phyloP scores from a whole-genome alignment of 2,888 invertebrate species.

The Melangyna quadrimaculata region DNA sequence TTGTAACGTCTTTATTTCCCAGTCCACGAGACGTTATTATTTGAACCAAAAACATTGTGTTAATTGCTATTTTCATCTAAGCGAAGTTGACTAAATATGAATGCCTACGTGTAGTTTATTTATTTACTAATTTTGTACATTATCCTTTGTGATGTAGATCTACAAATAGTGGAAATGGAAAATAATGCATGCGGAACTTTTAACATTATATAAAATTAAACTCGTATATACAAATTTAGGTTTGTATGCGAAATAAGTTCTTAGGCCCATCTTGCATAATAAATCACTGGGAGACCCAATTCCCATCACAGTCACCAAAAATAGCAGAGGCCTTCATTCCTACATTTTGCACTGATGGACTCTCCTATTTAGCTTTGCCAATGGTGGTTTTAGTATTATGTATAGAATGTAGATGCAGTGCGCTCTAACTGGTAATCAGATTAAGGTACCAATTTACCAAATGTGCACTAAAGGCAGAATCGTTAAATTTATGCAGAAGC shows the following conservation, averaged over 20 bases:
- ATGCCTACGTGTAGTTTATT: too few relatives aligned
- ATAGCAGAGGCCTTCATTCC: not conserved
- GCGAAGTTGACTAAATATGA: too few relatives aligned
- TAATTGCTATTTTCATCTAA: too few relatives aligned
- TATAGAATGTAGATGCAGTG: slow-evolving; percentile 46
- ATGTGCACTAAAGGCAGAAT: slow-evolving; percentile 54
- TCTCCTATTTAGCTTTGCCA: not conserved
- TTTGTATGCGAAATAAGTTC: slow-evolving; percentile 41
- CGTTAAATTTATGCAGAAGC: slow-evolving; percentile 57
- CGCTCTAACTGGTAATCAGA: slow-evolving; percentile 64
- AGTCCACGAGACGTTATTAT: too few relatives aligned
- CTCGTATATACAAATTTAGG: not conserved
- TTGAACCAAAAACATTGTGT: too few relatives aligned
- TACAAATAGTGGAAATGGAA: not conserved
- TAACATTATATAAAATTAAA: not conserved
- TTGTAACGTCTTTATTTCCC: too few relatives aligned
- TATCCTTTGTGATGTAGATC: slow-evolving; percentile 12
- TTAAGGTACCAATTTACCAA: slow-evolving; percentile 66
- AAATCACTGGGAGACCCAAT: slow-evolving; percentile 37
- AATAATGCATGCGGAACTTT: slow-evolving; percentile 39
- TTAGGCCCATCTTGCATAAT: slow-evolving; percentile 59
- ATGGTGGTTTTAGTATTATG: slow-evolving; percentile 37
- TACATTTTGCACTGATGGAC: not conserved
- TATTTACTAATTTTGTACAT: too few relatives aligned
- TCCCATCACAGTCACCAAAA: slow-evolving; percentile 34